A percentile compares a stretch with the other conserved stretches of the same genome.
These are phyloP conservation scores for Epinephelus coioides DNA, from an alignment of 2,797 vertebrate genomes.

Conservation along the genomic window DNA sequence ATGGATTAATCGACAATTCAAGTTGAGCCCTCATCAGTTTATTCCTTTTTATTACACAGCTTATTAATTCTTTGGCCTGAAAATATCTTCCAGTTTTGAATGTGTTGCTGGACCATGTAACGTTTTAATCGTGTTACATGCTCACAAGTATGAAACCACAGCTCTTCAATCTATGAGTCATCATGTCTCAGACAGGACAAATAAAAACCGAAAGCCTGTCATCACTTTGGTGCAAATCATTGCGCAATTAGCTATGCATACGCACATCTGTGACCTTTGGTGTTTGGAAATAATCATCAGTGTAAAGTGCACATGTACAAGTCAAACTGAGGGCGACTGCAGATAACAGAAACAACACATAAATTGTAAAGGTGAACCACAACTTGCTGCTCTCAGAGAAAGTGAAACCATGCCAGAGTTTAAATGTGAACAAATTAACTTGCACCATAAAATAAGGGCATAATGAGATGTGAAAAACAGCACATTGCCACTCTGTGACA, in stretches of 20 bases:
- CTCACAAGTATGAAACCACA: background rate
- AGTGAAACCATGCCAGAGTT: background rate
- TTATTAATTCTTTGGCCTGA: background rate
- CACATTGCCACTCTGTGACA: conserved; percentile 9
- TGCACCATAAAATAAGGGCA: conserved; percentile 32
- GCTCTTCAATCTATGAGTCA: background rate
- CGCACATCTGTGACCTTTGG: background rate
- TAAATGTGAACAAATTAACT: conserved; percentile 3
- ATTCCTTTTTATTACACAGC: conserved; percentile 3
- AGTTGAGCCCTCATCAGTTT: background rate
- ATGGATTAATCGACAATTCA: too few relatives aligned
- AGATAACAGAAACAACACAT: background rate
- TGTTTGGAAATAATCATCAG: background rate
- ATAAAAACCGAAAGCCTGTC: background rate
- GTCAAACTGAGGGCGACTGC: background rate
- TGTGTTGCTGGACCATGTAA: background rate
- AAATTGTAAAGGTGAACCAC: background rate
- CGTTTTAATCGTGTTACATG: background rate
- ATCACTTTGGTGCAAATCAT: background rate
- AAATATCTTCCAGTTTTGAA: conserved; percentile 1
- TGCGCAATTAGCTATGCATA: background rate
- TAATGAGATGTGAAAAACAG: conserved; percentile 2
- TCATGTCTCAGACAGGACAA: background rate
- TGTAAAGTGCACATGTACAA: background rate
- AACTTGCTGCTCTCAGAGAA: background rate